Conservation (phyloP, 2,797 vertebrate species). For the Epinephelus coioides region DNA sequence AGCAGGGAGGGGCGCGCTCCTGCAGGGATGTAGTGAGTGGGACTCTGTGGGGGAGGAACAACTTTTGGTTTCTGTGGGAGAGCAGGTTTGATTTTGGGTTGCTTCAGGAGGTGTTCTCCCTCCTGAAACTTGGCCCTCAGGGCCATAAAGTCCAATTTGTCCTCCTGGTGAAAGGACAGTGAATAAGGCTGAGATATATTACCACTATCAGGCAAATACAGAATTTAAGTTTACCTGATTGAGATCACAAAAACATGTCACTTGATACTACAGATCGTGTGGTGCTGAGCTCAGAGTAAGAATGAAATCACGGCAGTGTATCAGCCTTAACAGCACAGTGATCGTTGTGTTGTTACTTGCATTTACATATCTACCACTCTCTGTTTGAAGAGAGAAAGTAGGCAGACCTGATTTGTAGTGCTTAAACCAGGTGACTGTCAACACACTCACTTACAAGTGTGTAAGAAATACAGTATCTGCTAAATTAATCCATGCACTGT, state of each 20-base stretch:
- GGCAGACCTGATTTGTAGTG: slow-evolving; percentile 18
- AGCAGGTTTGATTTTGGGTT: slow-evolving; percentile 72
- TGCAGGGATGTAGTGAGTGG: slow-evolving; percentile 68
- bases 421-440: background rate
- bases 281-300: no score
- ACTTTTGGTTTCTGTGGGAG: slow-evolving; percentile 72
- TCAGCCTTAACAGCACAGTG: background rate
- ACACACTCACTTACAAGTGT: background rate
- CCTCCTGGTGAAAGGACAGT: slow-evolving; percentile 79
- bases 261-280: background rate
- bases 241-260: background rate
- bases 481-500: background rate
- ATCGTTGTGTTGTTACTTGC: rapidly evolving
- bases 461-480: background rate
- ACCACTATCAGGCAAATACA: background rate
- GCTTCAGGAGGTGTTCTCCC: slow-evolving; percentile 70
- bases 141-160: slow-evolving; percentile 86
- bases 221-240: background rate
- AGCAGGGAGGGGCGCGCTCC: slow-evolving; percentile 81
- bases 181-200: background rate
- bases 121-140: slow-evolving; percentile 91
- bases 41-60: slow-evolving; percentile 61
- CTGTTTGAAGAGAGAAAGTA: slow-evolving; percentile 9
- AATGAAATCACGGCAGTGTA: background rate
- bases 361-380: background rate